Base-by-base conservation (phyloP, 2,888 invertebrate species). In the Trachelus troglodyta region DNA sequence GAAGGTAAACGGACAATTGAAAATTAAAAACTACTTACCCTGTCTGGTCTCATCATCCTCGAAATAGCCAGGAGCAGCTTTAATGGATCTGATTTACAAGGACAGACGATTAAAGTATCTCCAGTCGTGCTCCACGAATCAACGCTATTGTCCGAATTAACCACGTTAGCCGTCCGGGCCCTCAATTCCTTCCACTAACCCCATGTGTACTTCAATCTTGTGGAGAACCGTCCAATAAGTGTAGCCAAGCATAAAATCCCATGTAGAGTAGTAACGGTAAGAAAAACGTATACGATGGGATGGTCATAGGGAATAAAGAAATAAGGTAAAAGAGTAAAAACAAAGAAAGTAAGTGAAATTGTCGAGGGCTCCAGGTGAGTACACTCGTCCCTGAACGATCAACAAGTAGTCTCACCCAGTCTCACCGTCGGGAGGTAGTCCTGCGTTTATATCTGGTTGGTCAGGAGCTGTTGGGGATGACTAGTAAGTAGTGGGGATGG, bases 371-470 rank as follows among this genome's bases (percentile, higher is more conserved):
- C 56, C 56, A 56, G 23, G 56, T 56, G 56, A 56, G 56, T 23
- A 56, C 6, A 56, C 56, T 56, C 87, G 84, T 68, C 33, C 84
- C 87, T 87, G 87, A 30, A 30, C 75, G 85, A 87, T 87, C 87
- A 87, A 87, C 87, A 87, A 82, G 82, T 82, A 82, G 82, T 80
- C 37, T 37, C 37, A 37, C 12, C 37, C 4, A 37, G 35, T 81
- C 76, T 75, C 56, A 56, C 37, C 75, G 80, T 83, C 83, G 84
- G 81, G 80, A 69, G 75, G 79, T 80, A 74, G 77, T 73, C 75
- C 56, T 56, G 56, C 23, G 56, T 56, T 56, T 56, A 71, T 71
- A 33, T 33, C 82, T 84, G 86, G 85, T 84, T 85, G 86, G 81
- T 31, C 31, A 71, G 71, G 71, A 31, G 71, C n/a, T 15, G 71